A percentile compares a stretch with the other conserved stretches of the same genome.
Evolutionary conservation across 2,888 invertebrate species (phyloP).

Genomic region (Calliphora vomitoria): DNA sequence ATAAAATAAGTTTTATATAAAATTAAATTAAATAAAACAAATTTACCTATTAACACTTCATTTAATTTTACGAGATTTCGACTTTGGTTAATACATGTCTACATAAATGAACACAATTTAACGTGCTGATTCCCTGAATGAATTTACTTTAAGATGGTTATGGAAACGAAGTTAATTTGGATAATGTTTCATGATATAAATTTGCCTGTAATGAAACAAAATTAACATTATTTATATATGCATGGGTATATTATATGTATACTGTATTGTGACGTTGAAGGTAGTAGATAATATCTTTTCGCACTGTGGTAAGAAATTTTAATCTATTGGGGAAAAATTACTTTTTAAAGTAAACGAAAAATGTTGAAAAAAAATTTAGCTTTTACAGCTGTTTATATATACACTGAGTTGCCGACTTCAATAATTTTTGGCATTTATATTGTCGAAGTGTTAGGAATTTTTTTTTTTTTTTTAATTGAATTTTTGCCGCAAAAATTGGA

Average conservation of each 20-base stretch:
- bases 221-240: conserved; percentile 24
- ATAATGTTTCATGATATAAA: conserved; percentile 23
- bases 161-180: background rate
- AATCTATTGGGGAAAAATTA: background rate
- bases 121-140: background rate
- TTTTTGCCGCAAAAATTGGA: no score
- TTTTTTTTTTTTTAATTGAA: no score
- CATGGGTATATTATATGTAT: background rate
- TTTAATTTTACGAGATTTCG: conserved; percentile 19
- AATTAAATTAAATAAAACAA: background rate
- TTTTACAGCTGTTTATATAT: no score
- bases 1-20: background rate
- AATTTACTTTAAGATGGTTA: background rate
- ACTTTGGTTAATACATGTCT: background rate
- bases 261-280: background rate
- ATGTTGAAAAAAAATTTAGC: no score
- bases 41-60: conserved; percentile 14
- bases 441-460: no score
- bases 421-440: no score
- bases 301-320: no score
- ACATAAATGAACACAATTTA: conserved; percentile 6
- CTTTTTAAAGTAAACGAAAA: no score
- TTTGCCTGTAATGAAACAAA: background rate
- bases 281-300: background rate
- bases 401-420: no score